Evolutionary conservation across 2,888 invertebrate genomes (phyloP).

Genomic region (Zaprionus obscuricornis): DNA sequence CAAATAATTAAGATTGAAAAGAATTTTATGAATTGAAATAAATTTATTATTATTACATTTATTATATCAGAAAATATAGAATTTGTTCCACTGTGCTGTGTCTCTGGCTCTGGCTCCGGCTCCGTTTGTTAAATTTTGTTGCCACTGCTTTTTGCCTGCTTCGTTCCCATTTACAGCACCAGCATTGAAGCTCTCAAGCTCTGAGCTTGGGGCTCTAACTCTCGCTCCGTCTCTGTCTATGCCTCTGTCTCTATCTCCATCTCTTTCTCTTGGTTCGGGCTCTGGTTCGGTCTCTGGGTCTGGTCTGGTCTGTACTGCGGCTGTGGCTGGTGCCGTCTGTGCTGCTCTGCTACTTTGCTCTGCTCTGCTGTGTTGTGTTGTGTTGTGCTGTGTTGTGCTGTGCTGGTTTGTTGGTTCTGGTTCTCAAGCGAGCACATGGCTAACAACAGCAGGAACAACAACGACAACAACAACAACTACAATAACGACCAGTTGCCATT

Average conservation of each 20-base stretch:
- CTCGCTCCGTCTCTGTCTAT: constrained; percentile 14
- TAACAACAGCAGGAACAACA: constrained; percentile 33
- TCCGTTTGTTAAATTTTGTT: constrained; percentile 59
- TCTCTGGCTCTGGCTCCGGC: constrained; percentile 22
- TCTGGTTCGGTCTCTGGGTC: constrained; percentile 16
- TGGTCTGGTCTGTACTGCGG: too few species aligned
- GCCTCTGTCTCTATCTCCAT: too few species aligned
- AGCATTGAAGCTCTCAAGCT: constrained; percentile 23
- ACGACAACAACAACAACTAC: constrained; percentile 7
- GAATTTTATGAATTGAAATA: too few species aligned
- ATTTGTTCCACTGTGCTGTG: too few species aligned
- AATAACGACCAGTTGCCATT: constrained; percentile 71
- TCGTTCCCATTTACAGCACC: constrained; percentile 65
- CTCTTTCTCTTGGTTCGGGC: too few species aligned
- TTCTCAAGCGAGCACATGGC: constrained; percentile 60
- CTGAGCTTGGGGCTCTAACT: constrained; percentile 48
- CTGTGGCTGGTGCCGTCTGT: constrained; percentile 46
- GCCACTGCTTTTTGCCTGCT: constrained; percentile 28
- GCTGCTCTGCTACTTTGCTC: background rate
- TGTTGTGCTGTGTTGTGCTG: too few species aligned
- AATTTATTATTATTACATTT: too few species aligned
- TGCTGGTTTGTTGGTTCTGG: constrained; percentile 58
- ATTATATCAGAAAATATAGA: too few species aligned
- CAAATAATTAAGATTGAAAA: too few species aligned
- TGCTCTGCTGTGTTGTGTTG: too few species aligned